Percentiles rank a stretch among this genome's conserved stretches.
Evolutionary conservation across 2,888 invertebrate genomes (phyloP).

Genomic region (Volucella inflata): DNA sequence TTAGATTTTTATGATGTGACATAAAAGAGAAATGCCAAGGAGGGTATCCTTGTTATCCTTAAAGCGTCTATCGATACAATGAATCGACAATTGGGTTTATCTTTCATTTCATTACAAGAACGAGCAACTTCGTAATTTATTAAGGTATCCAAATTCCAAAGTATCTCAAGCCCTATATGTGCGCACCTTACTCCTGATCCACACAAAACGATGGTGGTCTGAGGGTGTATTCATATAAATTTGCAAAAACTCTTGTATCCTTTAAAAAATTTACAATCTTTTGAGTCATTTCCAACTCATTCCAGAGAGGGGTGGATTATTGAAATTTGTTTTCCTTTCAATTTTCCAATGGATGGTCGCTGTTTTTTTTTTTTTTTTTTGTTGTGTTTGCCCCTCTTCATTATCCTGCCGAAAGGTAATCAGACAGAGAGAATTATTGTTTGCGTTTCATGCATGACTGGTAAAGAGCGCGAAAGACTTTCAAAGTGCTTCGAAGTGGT

Average conservation of each 20-base stretch:
- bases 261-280: conserved; percentile 62
- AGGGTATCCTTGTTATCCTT: conserved; percentile 60
- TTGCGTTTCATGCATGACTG: conserved; percentile 65
- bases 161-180: conserved; percentile 54
- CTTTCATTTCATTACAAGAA: conserved; percentile 67
- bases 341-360: conserved; percentile 68
- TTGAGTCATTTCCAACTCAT: neutral
- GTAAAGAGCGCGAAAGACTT: conserved; percentile 26
- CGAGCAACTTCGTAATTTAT: conserved; percentile 58
- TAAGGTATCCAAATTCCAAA: conserved; percentile 54
- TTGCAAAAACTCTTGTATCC: conserved; percentile 46
- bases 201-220: neutral
- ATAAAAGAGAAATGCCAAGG: conserved; percentile 61
- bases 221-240: conserved; percentile 14
- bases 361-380: conserved; percentile 7
- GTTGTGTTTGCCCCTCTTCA: neutral
- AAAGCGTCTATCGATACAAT: conserved; percentile 63
- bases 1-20: conserved; percentile 72
- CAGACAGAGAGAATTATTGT: conserved; percentile 68
- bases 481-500: conserved; percentile 2
- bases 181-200: conserved; percentile 39
- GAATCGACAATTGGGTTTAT: conserved; percentile 68
- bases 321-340: conserved; percentile 72
- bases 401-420: conserved; percentile 67
- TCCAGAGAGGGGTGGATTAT: conserved; percentile 60